Evolutionary conservation across 2,888 invertebrate genomes (phyloP), one percentile per base, ranked within the genome.

Genomic region (Thymelicus acteon): DNA sequence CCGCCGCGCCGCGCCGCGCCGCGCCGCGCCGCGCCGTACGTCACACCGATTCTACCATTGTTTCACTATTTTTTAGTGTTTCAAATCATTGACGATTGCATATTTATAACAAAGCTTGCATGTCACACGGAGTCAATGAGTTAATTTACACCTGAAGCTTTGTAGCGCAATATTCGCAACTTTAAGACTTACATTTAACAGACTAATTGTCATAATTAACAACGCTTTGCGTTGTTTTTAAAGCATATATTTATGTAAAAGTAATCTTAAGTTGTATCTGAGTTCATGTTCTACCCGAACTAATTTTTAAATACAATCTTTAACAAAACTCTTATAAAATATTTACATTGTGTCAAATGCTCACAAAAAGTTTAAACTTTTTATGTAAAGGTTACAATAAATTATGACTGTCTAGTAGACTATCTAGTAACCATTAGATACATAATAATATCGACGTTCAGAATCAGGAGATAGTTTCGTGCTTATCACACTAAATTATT

Each of bases 1-100:
- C 80, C 76, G 73, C 78, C 80, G 82, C 83, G 15, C 80, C 77
- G 78, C 76, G 76, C 64, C 68, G 67, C 72, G n/a, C n/a, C n/a
- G n/a, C 83, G 15, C 80, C 77, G 78, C 76, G 31, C 65, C 71
- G 52, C 66, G 44, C 12, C 8, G 73, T 73, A 72, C 76, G 75
- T 75, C 74, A 77, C 77, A 85, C 31, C 31, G 31, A 31, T 3
- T 82, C 82, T 84, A 83, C 83, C 82, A 85, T 87, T 88, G 85
- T 88, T 87, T 82, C 79, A 82, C 78, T 83, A 31, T 13, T 57
- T 60, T 40, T 40, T 60, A 39, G 37, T 60, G 12, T 7, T 57
- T 57, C 19, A 52, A 52, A 31, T 57, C 13, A 57, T 57, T 57
- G 31, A 8, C 10, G 57, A 57, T 57, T 57, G 31, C 31, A 57